These are phyloP conservation scores for Gopherus evgoodei DNA, from an alignment of 2,113 vertebrate genomes.

Conservation along the genomic window DNA sequence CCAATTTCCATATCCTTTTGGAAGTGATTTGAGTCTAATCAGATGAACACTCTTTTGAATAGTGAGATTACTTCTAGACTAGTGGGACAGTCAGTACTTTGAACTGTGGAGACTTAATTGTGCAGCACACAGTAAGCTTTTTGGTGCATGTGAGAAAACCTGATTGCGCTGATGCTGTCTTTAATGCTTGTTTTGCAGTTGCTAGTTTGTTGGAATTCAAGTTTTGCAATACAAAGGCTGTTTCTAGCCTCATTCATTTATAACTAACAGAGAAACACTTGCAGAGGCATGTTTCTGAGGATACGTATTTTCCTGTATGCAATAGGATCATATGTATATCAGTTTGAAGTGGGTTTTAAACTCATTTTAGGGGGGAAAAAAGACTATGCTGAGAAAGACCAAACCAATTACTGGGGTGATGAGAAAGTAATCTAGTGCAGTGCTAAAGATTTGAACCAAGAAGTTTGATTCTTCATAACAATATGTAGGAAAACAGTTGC, in stretches of 20 bases:
- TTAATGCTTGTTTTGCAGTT: slow-evolving; percentile 39
- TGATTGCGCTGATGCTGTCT: not conserved
- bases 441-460: not conserved
- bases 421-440: not conserved
- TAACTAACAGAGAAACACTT: slow-evolving; percentile 40
- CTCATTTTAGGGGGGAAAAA: not conserved
- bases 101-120: slow-evolving; percentile 31
- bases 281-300: not conserved
- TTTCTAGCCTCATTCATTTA: not conserved
- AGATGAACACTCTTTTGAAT: not conserved
- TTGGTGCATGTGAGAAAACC: not conserved
- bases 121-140: slow-evolving; percentile 23
- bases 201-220: slow-evolving; percentile 16
- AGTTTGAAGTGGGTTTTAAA: not conserved
- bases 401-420: not conserved
- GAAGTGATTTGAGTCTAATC: slow-evolving; percentile 11
- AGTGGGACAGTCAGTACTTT: slow-evolving; percentile 12
- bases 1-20: slow-evolving; percentile 16
- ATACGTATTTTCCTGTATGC: not conserved
- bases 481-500: not conserved
- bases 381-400: not conserved
- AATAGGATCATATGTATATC: not conserved
- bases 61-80: slow-evolving; percentile 36
- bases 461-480: not conserved
- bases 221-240: slow-evolving; percentile 23